Percentiles rank a stretch among this genome's conserved stretches.
These are phyloP conservation scores for Halcyon leucocephala DNA, from an alignment of 2,797 vertebrate genomes.

Conservation along the genomic window DNA sequence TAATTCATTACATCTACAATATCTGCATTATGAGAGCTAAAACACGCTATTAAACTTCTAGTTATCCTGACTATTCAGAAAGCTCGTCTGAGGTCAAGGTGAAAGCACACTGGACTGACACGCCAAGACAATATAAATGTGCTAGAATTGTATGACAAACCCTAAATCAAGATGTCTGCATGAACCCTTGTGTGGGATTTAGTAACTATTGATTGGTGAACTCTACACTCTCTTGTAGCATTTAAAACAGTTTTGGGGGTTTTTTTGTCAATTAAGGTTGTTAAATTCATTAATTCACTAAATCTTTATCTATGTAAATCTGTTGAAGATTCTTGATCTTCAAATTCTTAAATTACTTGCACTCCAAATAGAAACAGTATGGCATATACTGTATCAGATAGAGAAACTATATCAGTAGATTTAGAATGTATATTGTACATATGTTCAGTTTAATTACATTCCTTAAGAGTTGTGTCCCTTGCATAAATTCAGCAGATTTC, in stretches of 20 bases:
- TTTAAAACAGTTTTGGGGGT: background rate
- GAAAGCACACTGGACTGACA: accelerated
- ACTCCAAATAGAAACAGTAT: background rate
- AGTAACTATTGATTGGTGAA: background rate
- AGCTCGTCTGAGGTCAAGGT: background rate
- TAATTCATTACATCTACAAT: background rate
- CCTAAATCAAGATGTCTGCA: background rate
- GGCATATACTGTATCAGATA: background rate
- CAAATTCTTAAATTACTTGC: background rate
- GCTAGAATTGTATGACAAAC: background rate
- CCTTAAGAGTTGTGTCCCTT: background rate
- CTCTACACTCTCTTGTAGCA: background rate
- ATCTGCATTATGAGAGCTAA: background rate
- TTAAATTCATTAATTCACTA: slow-evolving; percentile 35
- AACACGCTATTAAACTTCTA: background rate
- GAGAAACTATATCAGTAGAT: background rate
- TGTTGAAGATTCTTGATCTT: slow-evolving; percentile 25
- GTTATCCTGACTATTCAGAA: background rate
- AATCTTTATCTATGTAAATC: background rate
- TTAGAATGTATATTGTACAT: background rate
- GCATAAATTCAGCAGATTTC: slow-evolving; percentile 11
- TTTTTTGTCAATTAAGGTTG: slow-evolving; percentile 13
- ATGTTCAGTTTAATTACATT: background rate
- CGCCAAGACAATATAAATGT: background rate
- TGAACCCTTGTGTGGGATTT: background rate